Conservation (phyloP, 2,797 vertebrate species). For the Petrocephalus schoutedeni region DNA sequence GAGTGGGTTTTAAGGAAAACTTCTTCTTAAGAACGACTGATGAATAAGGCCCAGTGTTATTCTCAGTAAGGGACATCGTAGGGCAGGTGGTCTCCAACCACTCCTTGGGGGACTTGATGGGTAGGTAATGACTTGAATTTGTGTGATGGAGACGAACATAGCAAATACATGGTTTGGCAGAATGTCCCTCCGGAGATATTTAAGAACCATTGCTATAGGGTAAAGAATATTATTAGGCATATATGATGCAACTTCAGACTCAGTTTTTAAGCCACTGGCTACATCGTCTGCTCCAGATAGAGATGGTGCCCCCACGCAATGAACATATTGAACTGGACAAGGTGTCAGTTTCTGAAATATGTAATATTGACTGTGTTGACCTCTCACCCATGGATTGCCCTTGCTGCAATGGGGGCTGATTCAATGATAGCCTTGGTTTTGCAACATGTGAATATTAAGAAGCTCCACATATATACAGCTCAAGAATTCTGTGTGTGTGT, state of each 20-base stretch:
- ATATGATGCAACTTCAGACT: neutral
- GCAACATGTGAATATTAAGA: neutral
- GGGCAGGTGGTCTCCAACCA: neutral
- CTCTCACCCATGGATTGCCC: neutral
- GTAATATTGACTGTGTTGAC: neutral
- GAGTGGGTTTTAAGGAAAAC: neutral
- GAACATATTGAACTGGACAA: neutral
- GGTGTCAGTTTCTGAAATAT: neutral
- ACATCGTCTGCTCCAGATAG: neutral
- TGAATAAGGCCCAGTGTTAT: neutral
- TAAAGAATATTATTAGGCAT: neutral
- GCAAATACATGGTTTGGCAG: neutral
- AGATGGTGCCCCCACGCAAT: neutral
- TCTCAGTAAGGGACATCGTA: neutral
- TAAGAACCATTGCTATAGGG: slow-evolving; percentile 7
- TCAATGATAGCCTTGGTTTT: neutral
- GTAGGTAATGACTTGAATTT: neutral
- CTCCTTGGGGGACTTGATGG: neutral
- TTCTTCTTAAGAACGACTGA: neutral
- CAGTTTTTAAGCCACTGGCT: neutral
- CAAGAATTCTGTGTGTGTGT: neutral
- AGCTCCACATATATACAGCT: neutral
- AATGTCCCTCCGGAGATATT: neutral
- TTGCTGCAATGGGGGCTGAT: neutral
- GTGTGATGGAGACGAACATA: neutral